These are phyloP conservation scores for Heliopora coerulea DNA, from an alignment of 92 coral and sea anemone species.

Conservation along the genomic window DNA sequence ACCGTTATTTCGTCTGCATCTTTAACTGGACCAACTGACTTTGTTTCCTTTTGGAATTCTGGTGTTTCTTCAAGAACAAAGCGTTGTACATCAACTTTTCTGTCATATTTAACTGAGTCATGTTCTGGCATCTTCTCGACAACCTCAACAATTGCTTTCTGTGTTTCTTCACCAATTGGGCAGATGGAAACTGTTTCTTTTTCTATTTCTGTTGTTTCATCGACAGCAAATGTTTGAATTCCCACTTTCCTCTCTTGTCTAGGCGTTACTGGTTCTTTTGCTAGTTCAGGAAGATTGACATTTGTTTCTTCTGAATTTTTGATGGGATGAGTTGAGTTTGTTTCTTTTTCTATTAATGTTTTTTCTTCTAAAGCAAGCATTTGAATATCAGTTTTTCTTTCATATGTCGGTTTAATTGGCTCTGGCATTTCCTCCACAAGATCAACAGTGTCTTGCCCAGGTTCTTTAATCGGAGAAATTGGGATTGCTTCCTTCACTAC, in stretches of 20 bases:
- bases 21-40: neutral
- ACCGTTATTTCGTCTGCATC: neutral
- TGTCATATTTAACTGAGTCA: neutral
- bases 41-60: neutral
- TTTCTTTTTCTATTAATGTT: too few relatives aligned
- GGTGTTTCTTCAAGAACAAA: neutral
- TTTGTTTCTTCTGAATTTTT: too few relatives aligned
- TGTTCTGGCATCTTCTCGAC: slow-evolving; percentile 6
- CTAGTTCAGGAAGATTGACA: too few relatives aligned
- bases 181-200: neutral
- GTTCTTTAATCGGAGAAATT: neutral
- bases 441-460: neutral
- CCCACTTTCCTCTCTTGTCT: too few relatives aligned
- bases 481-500: slow-evolving; percentile 1
- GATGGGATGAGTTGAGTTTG: too few relatives aligned
- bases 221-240: too few relatives aligned
- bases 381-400: too few relatives aligned
- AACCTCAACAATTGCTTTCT: neutral
- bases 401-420: too few relatives aligned
- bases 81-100: neutral
- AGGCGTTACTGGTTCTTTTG: too few relatives aligned
- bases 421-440: neutral
- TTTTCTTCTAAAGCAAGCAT: too few relatives aligned
- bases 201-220: neutral
- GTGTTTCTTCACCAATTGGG: neutral